Evolutionary conservation across 2,888 invertebrate species (phyloP).

Genomic region (Eupithecia abbreviata): DNA sequence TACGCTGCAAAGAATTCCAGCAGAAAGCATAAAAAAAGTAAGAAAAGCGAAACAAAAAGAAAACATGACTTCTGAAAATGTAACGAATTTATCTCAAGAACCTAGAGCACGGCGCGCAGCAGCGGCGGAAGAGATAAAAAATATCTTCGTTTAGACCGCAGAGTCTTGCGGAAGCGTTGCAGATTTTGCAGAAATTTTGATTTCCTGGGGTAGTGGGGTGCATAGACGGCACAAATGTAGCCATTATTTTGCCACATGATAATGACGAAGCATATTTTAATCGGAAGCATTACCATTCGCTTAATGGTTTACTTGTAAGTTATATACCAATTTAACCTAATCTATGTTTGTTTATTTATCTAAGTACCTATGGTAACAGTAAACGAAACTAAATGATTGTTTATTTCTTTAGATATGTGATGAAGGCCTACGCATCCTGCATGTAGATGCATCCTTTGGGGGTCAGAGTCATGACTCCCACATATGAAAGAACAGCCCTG

Average conservation of each 20-base stretch:
- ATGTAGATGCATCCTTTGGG: slow-evolving; percentile 10
- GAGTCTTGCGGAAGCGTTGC: no score
- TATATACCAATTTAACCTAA: no score
- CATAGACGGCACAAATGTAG: slow-evolving; percentile 32
- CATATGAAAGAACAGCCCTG: slow-evolving; percentile 1
- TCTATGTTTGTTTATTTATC: not conserved
- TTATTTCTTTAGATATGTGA: slow-evolving; percentile 14
- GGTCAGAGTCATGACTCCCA: slow-evolving; percentile 13
- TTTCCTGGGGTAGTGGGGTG: slow-evolving; percentile 5
- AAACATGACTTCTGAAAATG: no score
- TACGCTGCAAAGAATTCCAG: no score
- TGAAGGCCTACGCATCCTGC: slow-evolving; percentile 7
- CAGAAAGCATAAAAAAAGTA: no score
- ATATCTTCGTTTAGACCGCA: no score
- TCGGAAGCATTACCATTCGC: slow-evolving; percentile 27
- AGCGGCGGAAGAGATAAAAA: no score
- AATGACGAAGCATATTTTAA: slow-evolving; percentile 32
- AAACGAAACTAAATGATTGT: not conserved
- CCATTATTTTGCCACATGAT: slow-evolving; percentile 24
- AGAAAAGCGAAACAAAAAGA: no score
- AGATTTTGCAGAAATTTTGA: not conserved
- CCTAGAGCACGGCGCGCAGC: no score
- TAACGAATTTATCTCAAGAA: no score
- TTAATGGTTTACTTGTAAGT: slow-evolving; percentile 21
- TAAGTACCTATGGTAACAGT: not conserved